Evolutionary conservation across 2,888 invertebrate species (phyloP).

Genomic region (Meandrusa payeni): DNA sequence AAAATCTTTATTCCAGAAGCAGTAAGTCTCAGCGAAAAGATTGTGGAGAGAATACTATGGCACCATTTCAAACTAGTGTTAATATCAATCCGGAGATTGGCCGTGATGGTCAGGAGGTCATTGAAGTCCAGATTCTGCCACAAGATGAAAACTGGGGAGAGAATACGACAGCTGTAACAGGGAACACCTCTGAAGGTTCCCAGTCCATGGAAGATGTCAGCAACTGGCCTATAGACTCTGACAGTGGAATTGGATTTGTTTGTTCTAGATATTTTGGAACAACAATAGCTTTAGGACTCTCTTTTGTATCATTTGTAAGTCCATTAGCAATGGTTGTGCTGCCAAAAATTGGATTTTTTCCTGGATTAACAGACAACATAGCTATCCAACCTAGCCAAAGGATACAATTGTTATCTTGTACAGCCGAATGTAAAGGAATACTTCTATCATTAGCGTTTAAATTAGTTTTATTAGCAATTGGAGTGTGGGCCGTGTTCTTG

Average conservation of each 20-base stretch:
- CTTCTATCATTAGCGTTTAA: slow-evolving; percentile 95
- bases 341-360: slow-evolving; percentile 93
- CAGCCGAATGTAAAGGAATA: slow-evolving; percentile 96
- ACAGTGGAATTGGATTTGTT: slow-evolving; percentile 84
- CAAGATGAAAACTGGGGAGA: slow-evolving; percentile 99
- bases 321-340: slow-evolving; percentile 97
- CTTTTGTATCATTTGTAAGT: slow-evolving; percentile 92
- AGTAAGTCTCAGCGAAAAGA: slow-evolving; percentile 84
- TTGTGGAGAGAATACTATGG: slow-evolving; percentile 84
- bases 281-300: slow-evolving; percentile 88
- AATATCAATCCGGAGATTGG: slow-evolving; percentile 89
- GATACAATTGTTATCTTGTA: slow-evolving; percentile 88
- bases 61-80: slow-evolving; percentile 92
- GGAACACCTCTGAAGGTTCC: slow-evolving; percentile 97
- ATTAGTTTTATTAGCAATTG: slow-evolving; percentile 91
- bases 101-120: slow-evolving; percentile 92
- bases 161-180: slow-evolving; percentile 97
- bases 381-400: slow-evolving; percentile 85
- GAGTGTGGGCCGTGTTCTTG: slow-evolving; percentile 96
- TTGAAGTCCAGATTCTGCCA: slow-evolving; percentile 97
- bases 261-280: slow-evolving; percentile 93
- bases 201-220: slow-evolving; percentile 95
- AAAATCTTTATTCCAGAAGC: slow-evolving; percentile 73
- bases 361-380: slow-evolving; percentile 85
- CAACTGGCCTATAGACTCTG: slow-evolving; percentile 89